Evolutionary conservation across 2,888 invertebrate species (phyloP), one percentile per base, ranked within the genome.

Genomic region (Xylota sylvarum): DNA sequence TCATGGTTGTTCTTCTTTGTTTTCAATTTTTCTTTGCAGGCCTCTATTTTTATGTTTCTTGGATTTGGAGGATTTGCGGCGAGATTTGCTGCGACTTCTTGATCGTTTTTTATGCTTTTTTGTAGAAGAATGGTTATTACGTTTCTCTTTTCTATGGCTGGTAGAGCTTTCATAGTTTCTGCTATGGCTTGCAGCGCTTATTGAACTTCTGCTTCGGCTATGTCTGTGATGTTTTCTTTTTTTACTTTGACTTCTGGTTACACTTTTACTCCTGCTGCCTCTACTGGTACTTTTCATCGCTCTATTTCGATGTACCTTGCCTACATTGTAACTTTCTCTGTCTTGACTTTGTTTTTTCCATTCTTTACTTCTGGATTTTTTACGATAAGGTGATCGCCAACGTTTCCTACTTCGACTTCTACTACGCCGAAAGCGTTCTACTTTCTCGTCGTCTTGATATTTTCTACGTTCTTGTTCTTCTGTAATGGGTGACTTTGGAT

Each of bases 21-120:
- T 40, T 77, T 55, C 4, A 5, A 17, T 3, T 35, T 58, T 32
- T 19, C 9, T 58, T 58, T 35, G 0, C n/a, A 6, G 40, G 3
- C 65, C 30, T 23, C n/a, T 60, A 23, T 50, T 64, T 9, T 50
- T 60, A 46, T 79, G 58, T n/a, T 73, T 72, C 10, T 43, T 73
- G 0, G 52, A 40, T 40, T 73, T 40, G 10, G 37, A 56, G 9
- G 70, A 58, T 19, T 70, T 58, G 19, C 46, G 55, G 3, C 4
- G 46, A 5, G 1, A 0, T 56, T 14, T 64, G 7, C 48, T 67
- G 4, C 19, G 23, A 40, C 50, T 73, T 50, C 19, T 50, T 14
- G 19, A 9, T 12, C 6, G 55, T 40, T 64, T 74, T 60, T 52
- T 12, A n/a, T n/a, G 52, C 6, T 79, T 17, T 43, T 40, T 65